phyloP scores from a whole-genome alignment of 2,113 vertebrate species.

The Centrocercus urophasianus region DNA sequence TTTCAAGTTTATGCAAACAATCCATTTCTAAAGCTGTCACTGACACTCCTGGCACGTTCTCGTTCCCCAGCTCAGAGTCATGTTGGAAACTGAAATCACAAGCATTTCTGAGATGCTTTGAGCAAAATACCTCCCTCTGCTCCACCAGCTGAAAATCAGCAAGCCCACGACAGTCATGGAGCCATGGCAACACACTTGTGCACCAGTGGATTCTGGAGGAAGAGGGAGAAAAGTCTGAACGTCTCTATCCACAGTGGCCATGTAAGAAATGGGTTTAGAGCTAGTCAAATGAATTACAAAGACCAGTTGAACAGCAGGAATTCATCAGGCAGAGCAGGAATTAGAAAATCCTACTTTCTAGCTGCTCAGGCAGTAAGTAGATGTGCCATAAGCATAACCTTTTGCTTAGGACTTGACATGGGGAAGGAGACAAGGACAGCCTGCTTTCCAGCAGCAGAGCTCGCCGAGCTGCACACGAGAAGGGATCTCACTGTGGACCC shows the following conservation, averaged over 20 bases:
- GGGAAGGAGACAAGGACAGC: neutral
- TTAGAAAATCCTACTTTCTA: conserved; percentile 8
- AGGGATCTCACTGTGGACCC: neutral
- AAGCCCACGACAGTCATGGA: neutral
- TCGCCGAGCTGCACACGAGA: fast-evolving
- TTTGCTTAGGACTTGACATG: neutral
- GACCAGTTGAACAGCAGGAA: conserved; percentile 27
- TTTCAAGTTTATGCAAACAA: conserved; percentile 81
- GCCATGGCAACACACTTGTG: neutral
- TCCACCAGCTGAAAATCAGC: neutral
- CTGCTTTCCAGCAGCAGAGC: neutral
- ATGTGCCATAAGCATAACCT: neutral
- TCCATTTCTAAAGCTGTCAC: conserved; percentile 73
- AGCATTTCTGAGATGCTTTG: conserved; percentile 70
- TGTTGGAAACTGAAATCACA: conserved; percentile 44
- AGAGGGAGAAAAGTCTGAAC: neutral
- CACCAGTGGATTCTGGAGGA: neutral
- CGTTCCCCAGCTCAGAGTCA: conserved; percentile 32
- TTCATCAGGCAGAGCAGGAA: conserved; percentile 20
- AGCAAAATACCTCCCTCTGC: conserved; percentile 42
- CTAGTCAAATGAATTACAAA: neutral
- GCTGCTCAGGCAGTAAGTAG: neutral
- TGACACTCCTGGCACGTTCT: conserved; percentile 70
- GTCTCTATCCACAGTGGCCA: neutral
- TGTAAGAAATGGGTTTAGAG: neutral